A percentile compares a stretch with the other conserved stretches of the same genome.
Conservation (phyloP, 1,140 invertebrate genomes). For the Drosophila pruinosa region DNA sequence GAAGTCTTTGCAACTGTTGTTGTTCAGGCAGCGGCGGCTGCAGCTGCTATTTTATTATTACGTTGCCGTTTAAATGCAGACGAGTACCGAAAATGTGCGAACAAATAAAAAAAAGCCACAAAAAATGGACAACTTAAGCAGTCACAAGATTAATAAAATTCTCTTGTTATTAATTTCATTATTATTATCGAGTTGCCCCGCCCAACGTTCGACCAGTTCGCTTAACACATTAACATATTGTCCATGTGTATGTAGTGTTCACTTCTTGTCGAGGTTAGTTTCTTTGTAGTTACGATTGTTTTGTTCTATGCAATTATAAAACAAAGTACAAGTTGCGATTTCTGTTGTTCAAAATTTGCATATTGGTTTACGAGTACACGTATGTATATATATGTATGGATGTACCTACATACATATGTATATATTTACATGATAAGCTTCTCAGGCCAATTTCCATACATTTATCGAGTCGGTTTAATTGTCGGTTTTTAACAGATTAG, state of each 20-base stretch:
- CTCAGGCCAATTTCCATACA: neutral
- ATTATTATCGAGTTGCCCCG: neutral
- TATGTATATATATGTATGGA: too few species aligned
- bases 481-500: neutral
- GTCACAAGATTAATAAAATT: neutral
- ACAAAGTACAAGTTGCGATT: neutral
- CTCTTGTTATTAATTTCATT: neutral
- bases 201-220: neutral
- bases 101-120: neutral
- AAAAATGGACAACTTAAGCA: neutral
- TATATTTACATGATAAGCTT: neutral
- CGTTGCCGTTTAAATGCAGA: neutral
- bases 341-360: neutral
- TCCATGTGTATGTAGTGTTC: neutral
- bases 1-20: conserved; percentile 33
- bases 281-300: neutral
- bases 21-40: conserved; percentile 27
- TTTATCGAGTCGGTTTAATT: neutral
- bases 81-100: neutral
- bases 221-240: neutral
- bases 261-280: neutral
- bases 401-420: too few species aligned
- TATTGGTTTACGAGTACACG: neutral
- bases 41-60: conserved; percentile 25
- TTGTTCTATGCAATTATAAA: conserved; percentile 44